A percentile compares a stretch with the other conserved stretches of the same genome.
Conservation (phyloP, 2,888 invertebrate species). For the Hymenopus coronatus region DNA sequence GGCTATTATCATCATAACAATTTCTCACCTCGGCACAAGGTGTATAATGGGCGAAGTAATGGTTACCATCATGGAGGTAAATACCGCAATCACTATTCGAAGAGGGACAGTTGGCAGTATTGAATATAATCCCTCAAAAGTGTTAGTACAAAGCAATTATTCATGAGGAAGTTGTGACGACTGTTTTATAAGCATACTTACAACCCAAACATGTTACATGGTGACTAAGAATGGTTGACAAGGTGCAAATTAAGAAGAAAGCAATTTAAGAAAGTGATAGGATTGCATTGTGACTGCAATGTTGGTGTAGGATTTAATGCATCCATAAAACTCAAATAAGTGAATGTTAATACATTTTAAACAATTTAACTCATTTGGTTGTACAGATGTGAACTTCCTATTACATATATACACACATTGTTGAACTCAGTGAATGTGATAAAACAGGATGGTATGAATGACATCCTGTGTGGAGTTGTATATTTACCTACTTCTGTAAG, state of each 20-base stretch:
- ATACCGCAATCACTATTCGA: slow-evolving; percentile 1
- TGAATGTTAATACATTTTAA: neutral
- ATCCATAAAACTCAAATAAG: neutral
- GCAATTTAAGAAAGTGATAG: neutral
- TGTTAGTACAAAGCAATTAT: neutral
- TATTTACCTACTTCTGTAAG: neutral
- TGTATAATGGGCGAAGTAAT: neutral
- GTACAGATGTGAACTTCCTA: neutral
- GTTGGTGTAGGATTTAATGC: neutral
- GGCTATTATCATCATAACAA: neutral
- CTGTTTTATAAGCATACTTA: too few species aligned
- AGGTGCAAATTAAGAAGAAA: too few species aligned
- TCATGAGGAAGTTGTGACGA: neutral
- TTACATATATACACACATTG: too few species aligned
- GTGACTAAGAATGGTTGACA: too few species aligned
- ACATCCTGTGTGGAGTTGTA: neutral
- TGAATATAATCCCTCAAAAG: neutral
- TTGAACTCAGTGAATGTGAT: neutral
- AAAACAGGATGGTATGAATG: neutral
- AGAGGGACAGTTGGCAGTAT: slow-evolving; percentile 6
- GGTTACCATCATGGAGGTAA: slow-evolving; percentile 4
- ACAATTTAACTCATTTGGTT: neutral
- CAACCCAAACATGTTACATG: too few species aligned
- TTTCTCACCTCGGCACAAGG: neutral
- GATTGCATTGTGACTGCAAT: neutral